A percentile compares a stretch with the other conserved stretches of the same genome.
Conservation (phyloP, 2,888 invertebrate genomes). For the Drosophila nr. medialis region DNA sequence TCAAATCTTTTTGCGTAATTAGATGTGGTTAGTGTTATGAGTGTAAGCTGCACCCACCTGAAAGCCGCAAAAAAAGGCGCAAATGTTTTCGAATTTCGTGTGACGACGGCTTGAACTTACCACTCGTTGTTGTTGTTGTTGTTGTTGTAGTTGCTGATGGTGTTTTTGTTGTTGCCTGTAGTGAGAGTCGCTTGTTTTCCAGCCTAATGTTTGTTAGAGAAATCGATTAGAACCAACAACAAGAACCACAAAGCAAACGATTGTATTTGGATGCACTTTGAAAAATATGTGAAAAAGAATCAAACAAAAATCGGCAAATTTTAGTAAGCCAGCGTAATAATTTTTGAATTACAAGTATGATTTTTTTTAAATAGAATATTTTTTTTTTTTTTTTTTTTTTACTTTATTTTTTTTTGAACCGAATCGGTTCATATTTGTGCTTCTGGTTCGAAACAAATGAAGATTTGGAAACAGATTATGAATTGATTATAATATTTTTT, state of each 20-base stretch:
- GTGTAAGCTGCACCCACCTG: conserved; percentile 74
- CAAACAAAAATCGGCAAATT: background rate
- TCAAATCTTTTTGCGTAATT: conserved; percentile 19
- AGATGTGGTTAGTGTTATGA: conserved; percentile 26
- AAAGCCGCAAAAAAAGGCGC: conserved; percentile 76
- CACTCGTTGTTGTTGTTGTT: conserved; percentile 41
- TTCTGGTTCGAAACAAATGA: background rate
- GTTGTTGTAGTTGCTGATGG: conserved; percentile 31
- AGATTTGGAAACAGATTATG: background rate
- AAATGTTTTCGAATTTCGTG: conserved; percentile 73
- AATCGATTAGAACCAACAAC: conserved; percentile 78
- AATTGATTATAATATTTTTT: background rate
- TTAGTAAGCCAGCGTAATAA: background rate
- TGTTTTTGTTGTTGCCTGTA: conserved; percentile 44
- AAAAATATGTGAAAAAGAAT: background rate
- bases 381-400: no score
- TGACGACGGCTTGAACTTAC: conserved; percentile 66
- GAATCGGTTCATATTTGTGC: background rate
- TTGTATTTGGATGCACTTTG: conserved; percentile 47
- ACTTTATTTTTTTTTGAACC: no score
- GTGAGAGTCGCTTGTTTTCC: conserved; percentile 73
- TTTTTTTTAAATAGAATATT: background rate
- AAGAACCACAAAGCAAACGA: conserved; percentile 61
- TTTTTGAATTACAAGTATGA: background rate
- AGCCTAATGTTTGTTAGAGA: conserved; percentile 76